phyloP scores from a whole-genome alignment of 2,888 invertebrate genomes.

The Sceliomorpha sp. region DNA sequence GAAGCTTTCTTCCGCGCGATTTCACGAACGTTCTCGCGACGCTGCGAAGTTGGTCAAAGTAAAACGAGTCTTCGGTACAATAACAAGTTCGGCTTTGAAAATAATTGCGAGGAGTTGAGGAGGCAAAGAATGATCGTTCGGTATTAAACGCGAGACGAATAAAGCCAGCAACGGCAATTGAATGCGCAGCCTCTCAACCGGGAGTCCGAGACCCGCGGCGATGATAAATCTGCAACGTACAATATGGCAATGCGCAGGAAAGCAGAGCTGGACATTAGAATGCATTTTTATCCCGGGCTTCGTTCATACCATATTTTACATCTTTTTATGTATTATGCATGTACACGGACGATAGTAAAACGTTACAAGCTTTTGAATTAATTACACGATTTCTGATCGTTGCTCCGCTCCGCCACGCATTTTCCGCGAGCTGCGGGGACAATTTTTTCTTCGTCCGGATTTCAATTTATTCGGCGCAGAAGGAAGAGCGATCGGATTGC shows the following conservation, averaged over 20 bases:
- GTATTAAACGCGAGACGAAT: conserved; percentile 31
- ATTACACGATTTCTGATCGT: no score
- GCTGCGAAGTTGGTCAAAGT: conserved; percentile 26
- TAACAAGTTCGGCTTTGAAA: conserved; percentile 24
- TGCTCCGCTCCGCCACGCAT: no score
- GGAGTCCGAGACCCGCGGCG: conserved; percentile 34
- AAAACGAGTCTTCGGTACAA: conserved; percentile 4
- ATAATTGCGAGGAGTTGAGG: conserved; percentile 28
- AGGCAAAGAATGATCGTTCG: conserved; percentile 27
- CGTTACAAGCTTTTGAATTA: no score
- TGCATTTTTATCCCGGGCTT: background rate
- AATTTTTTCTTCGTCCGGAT: no score
- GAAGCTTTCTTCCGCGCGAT: background rate
- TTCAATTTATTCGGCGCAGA: no score
- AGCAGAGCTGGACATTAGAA: conserved; percentile 14
- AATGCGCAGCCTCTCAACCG: conserved; percentile 22
- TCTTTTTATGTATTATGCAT: conserved; percentile 2
- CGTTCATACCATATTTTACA: conserved; percentile 6
- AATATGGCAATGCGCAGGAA: conserved; percentile 15
- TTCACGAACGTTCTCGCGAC: conserved; percentile 13
- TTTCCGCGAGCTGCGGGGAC: no score
- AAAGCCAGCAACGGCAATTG: conserved; percentile 29
- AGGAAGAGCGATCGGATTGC: no score
- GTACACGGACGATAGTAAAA: background rate
- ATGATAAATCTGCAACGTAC: conserved; percentile 34